Base-by-base conservation (phyloP, 1,140 invertebrate species). In the Cyclargus thomasi region DNA sequence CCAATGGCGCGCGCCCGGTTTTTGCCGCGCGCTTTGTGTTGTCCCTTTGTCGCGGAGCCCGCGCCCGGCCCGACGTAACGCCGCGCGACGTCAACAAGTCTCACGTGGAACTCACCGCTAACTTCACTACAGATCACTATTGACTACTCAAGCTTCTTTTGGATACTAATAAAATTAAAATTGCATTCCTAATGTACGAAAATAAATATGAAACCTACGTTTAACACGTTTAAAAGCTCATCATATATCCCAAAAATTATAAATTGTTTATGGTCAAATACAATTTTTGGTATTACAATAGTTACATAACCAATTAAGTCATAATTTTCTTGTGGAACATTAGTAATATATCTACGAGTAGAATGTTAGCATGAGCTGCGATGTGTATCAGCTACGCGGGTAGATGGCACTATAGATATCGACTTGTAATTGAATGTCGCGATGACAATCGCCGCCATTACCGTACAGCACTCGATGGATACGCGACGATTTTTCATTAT, bases 401-500 rank as follows among this genome's bases (percentile, higher is more conserved):
- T 11, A 47, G 8, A 47, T 47, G 39, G 6, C 39, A 47, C 39
- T 47, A 14, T 47, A 47, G 39, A 47, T 47, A 47, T 29, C 29
- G 29, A 16, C 39, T 8, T 16, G 39, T 47, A 47, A 47, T 47
- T 47, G 39, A 47, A 47, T 47, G 39, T 14, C 39, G 39, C 39
- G 39, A 47, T 47, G 39, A 47, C 39, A 47, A 47, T 47, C 39
- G n/a, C 22, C 8, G 20, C 22, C 53, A 17, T 17, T 17, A 29
- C 22, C n/a, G 29, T 55, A 55, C 8, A 23, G 29, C 39, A 53
- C 64, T 65, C 22, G 64, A 59, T 55, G 64, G 22, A 65, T 23
- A 16, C 53, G n/a, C 53, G 8, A 55, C 20, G 47, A 23, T 23
- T 55, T 65, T 65, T 65, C 47, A 65, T 65, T 65, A 57, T 29